Conservation (phyloP, 2,797 vertebrate species). For the Melanotaenia trifasciata region DNA sequence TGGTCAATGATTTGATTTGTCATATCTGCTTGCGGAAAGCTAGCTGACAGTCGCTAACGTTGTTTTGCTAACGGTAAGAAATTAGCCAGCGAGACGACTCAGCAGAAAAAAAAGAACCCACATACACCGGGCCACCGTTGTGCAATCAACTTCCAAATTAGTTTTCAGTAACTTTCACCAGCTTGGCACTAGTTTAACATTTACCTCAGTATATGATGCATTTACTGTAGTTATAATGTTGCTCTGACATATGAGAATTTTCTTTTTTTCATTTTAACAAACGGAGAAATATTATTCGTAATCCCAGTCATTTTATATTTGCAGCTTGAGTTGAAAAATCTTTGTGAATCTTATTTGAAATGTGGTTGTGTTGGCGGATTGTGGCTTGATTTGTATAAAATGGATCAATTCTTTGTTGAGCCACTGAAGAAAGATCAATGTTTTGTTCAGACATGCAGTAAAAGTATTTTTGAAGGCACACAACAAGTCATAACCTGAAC, state of each 20-base stretch:
- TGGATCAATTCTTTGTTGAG: background rate
- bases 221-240: conserved; percentile 2
- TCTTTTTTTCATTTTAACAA: background rate
- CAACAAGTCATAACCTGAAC: background rate
- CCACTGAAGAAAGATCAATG: background rate
- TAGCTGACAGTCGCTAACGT: conserved; percentile 56
- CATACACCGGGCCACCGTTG: conserved; percentile 75
- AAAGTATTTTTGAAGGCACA: background rate
- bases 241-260: background rate
- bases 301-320: too few species aligned
- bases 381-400: background rate
- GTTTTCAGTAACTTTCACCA: background rate
- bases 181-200: background rate
- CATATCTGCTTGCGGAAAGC: conserved; percentile 14
- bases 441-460: background rate
- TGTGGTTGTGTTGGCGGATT: too few species aligned
- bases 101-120: conserved; percentile 69
- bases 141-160: conserved; percentile 45
- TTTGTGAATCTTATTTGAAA: background rate
- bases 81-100: conserved; percentile 78
- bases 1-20: background rate
- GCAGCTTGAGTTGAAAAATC: background rate
- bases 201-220: background rate
- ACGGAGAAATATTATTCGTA: too few species aligned
- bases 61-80: conserved; percentile 74